phyloP scores from a whole-genome alignment of 2,888 invertebrate genomes.

The Drosophila setosimentum region DNA sequence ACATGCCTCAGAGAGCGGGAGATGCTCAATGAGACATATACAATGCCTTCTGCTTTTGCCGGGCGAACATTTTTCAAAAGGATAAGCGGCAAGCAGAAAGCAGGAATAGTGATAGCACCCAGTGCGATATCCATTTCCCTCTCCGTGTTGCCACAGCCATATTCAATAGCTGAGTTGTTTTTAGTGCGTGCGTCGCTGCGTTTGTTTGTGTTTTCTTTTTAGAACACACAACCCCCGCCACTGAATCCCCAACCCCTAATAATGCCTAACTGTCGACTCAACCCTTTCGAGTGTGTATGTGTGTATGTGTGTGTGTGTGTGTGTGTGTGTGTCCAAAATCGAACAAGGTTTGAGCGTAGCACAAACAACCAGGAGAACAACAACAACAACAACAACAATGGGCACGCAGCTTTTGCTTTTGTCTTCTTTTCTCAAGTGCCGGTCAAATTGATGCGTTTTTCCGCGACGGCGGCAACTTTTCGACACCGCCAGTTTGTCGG shows the following conservation, averaged over 20 bases:
- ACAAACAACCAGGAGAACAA: constrained; percentile 47
- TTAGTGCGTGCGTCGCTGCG: constrained; percentile 52
- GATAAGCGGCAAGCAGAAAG: constrained; percentile 2
- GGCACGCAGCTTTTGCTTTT: constrained; percentile 76
- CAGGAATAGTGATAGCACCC: constrained; percentile 28
- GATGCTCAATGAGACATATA: constrained; percentile 21
- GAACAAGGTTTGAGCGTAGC: constrained; percentile 69
- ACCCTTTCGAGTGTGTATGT: constrained; percentile 50
- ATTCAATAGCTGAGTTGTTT: constrained; percentile 47
- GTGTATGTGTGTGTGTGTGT: constrained; percentile 4
- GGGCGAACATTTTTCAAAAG: constrained; percentile 4
- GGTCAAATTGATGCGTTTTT: constrained; percentile 78
- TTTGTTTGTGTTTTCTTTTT: constrained; percentile 54
- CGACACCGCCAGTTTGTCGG: constrained; percentile 67
- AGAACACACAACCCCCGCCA: constrained; percentile 3
- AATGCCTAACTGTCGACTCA: constrained; percentile 26
- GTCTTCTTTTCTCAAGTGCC: constrained; percentile 72
- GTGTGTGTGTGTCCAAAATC: constrained; percentile 45
- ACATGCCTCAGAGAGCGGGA: constrained; percentile 43
- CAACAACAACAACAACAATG: constrained; percentile 40
- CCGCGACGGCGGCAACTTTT: constrained; percentile 63
- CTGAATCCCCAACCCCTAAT: constrained; percentile 35
- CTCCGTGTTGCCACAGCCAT: neutral
- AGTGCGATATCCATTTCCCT: constrained; percentile 14
- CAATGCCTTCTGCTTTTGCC: neutral